Evolutionary conservation across 2,888 invertebrate genomes (phyloP), one percentile per base, ranked within the genome.

Genomic region (Neoitamus cyanurus): DNA sequence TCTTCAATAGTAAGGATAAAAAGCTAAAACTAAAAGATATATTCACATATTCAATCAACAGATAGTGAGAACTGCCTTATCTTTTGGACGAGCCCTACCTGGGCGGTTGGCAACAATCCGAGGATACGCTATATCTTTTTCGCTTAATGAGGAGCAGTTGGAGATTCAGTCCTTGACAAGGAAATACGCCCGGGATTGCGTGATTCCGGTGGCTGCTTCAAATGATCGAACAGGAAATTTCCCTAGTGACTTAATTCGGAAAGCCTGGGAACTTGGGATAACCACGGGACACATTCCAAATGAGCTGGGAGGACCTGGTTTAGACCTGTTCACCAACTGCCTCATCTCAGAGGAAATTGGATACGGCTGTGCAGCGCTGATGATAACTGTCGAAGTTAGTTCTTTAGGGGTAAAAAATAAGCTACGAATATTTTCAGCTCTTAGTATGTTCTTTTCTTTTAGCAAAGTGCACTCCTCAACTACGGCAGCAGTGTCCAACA

Each of bases 181-280:
- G 36, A 99, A 99, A 91, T 99, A 99, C 92, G 94, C 97, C 0
- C 93, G 93, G 85, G 99, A 99, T 88, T 98, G 99, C 92, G 96
- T 99, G 86, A 94, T 97, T 84, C 99, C 99, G 0, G 94, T 94
- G 72, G 99, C 99, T 1, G 95, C 96, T 0, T 94, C 98, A 85
- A 94, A 97, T 91, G 99, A 99, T 92, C 95, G 93, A 91, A 94
- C 95, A 80, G 98, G 98, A 87, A 96, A 97, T 92, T 99, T 96
- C 92, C 99, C 99, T 0, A 97, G 96, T 97, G 97, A 97, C 9
- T 93, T 99, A 85, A 93, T 99, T 25, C 98, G 98, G 93, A 98
- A 98, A 91, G 98, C 98, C 0, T 97, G 97, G 95, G 91, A 92
- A 80, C 88, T 98, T 58, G 99, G 99, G 20, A 93, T 99, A 7